Percentiles rank a stretch among this genome's conserved stretches.
Evolutionary conservation across 2,888 invertebrate genomes (phyloP).

Genomic region (Marasmarcha lunaedactyla): DNA sequence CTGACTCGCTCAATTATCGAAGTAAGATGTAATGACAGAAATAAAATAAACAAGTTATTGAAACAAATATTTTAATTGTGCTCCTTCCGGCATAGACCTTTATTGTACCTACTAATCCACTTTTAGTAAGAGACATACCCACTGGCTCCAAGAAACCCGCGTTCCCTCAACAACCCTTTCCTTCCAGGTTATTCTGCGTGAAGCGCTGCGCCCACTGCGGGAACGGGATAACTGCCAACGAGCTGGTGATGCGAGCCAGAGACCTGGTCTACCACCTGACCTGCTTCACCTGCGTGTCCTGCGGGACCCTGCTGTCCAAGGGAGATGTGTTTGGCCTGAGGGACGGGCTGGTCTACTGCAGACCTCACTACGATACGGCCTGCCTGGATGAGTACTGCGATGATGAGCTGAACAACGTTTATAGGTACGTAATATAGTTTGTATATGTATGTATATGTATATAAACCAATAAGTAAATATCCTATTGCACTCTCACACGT

Average conservation of each 20-base stretch:
- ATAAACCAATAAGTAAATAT: background rate
- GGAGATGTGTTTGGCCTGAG: slow-evolving; percentile 94
- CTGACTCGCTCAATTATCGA: no score
- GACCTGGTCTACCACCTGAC: slow-evolving; percentile 90
- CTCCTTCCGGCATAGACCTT: no score
- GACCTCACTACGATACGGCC: slow-evolving; percentile 66
- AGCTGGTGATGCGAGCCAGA: slow-evolving; percentile 91
- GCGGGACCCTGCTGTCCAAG: slow-evolving; percentile 84
- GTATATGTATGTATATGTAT: background rate
- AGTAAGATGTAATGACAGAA: no score
- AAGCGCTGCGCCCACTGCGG: slow-evolving; percentile 89
- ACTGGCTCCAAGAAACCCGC: no score
- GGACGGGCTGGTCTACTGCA: slow-evolving; percentile 82
- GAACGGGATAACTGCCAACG: slow-evolving; percentile 85
- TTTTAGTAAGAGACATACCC: no score
- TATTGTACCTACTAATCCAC: no score
- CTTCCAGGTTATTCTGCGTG: slow-evolving; percentile 85
- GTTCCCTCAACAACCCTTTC: no score
- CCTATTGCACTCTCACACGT: no score
- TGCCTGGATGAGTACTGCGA: slow-evolving; percentile 74
- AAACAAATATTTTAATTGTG: no score
- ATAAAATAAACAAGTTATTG: no score
- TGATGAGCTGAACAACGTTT: slow-evolving; percentile 64
- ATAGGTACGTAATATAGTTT: slow-evolving; percentile 40
- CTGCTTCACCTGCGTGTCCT: slow-evolving; percentile 90